phyloP scores from a whole-genome alignment of 2,113 vertebrate species.

The Cyphomyrus plagiostoma region DNA sequence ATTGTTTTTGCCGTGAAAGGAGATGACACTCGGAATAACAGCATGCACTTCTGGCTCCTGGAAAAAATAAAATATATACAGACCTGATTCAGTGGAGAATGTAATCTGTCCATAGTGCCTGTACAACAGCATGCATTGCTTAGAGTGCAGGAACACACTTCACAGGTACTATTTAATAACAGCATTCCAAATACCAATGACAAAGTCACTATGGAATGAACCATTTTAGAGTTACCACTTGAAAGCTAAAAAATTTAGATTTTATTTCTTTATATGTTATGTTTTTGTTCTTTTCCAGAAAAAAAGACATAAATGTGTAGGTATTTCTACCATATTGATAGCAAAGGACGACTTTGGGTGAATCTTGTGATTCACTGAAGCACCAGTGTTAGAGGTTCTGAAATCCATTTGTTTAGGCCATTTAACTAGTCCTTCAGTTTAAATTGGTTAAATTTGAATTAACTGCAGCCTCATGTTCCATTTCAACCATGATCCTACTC shows the following conservation, averaged over 20 bases:
- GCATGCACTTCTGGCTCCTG: slow-evolving; percentile 65
- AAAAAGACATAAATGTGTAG: not conserved
- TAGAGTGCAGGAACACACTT: not conserved
- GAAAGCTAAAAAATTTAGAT: not conserved
- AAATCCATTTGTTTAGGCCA: not conserved
- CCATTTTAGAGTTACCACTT: not conserved
- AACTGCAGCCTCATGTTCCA: not conserved
- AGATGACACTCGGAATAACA: slow-evolving; percentile 66
- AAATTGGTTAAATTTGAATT: not conserved
- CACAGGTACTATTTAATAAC: not conserved
- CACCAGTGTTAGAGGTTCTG: not conserved
- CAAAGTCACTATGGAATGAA: not conserved
- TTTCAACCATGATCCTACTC: not conserved
- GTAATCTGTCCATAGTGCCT: not conserved
- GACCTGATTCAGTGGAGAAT: not conserved
- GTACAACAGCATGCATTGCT: not conserved
- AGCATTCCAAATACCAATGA: not conserved
- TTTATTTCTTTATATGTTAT: not conserved
- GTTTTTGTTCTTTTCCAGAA: not conserved
- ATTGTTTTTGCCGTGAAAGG: slow-evolving; percentile 73
- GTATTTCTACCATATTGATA: not conserved
- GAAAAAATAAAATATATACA: slow-evolving; percentile 26
- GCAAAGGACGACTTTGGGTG: not conserved
- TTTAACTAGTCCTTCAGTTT: not conserved
- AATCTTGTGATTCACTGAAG: not conserved